Evolutionary conservation across 2,113 vertebrate species (phyloP), one percentile per base, ranked within the genome.

Genomic region (Corapipo altera): DNA sequence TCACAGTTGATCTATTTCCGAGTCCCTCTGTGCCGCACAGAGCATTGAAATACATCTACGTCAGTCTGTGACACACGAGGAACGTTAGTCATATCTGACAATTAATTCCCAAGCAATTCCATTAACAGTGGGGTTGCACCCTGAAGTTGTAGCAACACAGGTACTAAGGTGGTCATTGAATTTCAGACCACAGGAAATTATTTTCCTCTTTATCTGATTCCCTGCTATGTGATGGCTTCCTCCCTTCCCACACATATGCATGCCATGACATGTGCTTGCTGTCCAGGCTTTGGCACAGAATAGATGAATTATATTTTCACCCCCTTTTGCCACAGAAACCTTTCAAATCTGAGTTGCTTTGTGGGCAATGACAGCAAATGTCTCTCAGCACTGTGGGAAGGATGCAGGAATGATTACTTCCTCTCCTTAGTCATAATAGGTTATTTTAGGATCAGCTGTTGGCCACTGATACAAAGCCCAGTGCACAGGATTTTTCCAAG

Each of bases 401-500:
- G 85, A 83, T 67, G 62, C 55, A 90, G 72, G 33, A 88, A 85
- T 21, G 39, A 96, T 64, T 51, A 43, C 59, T 89, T 85, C 83
- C 83, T 72, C 67, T 86, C 59, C 23, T 96, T 89, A 88, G 64
- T 80, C 89, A 77, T 33, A 76, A 6, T 33, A 30, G 43, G 21
- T 75, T 96, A 93, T 84, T 95, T 97, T 73, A 95, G 57, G 69
- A 86, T 24, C 74, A 94, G 58, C 30, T 67, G 59, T 59, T 71
- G 59, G 54, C 61, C 74, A 83, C 19, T 73, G 21, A 59, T 88
- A n/a, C 52, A 90, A 89, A 88, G 33, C 35, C 41, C 64, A 83
- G 32, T 4, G 9, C 51, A 21, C 8, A 33, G 44, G 37, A 69
- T 44, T 66, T 73, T 66, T 54, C 61, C 23, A 95, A 88, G 49